Percentiles rank a stretch among this genome's conserved stretches.
phyloP scores from a whole-genome alignment of 2,888 invertebrate genomes.

The Uloborus plumipes region DNA sequence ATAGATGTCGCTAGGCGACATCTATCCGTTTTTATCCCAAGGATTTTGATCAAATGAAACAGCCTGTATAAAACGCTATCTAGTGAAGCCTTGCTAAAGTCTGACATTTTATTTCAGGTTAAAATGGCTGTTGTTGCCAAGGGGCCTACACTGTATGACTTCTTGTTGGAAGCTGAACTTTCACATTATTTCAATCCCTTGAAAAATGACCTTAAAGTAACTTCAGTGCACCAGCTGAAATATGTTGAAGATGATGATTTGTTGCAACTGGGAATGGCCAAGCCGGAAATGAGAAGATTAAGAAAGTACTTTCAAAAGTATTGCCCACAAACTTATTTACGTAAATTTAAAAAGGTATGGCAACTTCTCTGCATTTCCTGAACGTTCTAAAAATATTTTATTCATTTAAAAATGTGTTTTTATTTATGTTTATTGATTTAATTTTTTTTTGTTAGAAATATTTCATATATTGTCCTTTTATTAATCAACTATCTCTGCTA shows the following conservation, averaged over 20 bases:
- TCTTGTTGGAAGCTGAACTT: slow-evolving; percentile 93
- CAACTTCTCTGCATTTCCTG: neutral
- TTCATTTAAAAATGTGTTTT: neutral
- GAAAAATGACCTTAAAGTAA: slow-evolving; percentile 86
- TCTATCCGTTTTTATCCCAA: too few relatives aligned
- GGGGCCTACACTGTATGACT: slow-evolving; percentile 86
- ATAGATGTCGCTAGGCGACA: too few relatives aligned
- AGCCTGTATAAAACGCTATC: too few relatives aligned
- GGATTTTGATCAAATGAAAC: too few relatives aligned
- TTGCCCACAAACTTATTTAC: slow-evolving; percentile 92
- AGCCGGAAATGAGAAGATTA: slow-evolving; percentile 93
- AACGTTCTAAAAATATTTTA: neutral
- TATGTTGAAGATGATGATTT: slow-evolving; percentile 95
- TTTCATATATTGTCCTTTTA: too few relatives aligned
- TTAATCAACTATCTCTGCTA: too few relatives aligned
- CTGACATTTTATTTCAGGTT: neutral
- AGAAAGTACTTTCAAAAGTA: slow-evolving; percentile 94
- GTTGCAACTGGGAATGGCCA: slow-evolving; percentile 89
- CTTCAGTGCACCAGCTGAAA: slow-evolving; percentile 81
- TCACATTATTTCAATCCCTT: slow-evolving; percentile 86
- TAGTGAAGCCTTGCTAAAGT: too few relatives aligned
- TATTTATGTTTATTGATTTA: slow-evolving; percentile 7
- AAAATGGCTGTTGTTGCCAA: slow-evolving; percentile 35
- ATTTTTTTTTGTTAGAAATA: neutral
- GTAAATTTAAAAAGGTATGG: slow-evolving; percentile 85